These are phyloP conservation scores for Brachymystax lenok DNA, from an alignment of 2,797 vertebrate genomes.

Conservation along the genomic window DNA sequence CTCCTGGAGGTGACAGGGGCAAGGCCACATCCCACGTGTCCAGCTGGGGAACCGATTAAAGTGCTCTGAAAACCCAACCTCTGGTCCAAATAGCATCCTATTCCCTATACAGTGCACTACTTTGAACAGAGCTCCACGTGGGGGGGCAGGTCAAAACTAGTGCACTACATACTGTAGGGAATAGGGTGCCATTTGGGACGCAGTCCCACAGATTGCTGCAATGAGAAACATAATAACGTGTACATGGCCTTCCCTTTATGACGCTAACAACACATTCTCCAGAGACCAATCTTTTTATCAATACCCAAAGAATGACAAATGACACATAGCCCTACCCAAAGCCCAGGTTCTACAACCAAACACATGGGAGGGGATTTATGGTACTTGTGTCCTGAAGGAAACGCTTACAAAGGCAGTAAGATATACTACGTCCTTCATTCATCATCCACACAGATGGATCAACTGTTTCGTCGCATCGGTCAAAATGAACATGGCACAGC, in stretches of 20 bases:
- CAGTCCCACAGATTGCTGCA: constrained; percentile 56
- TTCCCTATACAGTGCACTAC: not conserved
- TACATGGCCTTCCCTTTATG: constrained; percentile 81
- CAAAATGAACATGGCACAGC: constrained; percentile 39
- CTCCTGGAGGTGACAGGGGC: constrained; percentile 66
- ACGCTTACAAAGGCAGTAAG: constrained; percentile 68
- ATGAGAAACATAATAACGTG: constrained; percentile 76
- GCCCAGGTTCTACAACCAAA: constrained; percentile 59
- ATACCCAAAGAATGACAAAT: constrained; percentile 62
- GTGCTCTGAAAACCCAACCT: constrained; percentile 67
- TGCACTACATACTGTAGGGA: not conserved
- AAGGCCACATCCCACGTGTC: constrained; percentile 76
- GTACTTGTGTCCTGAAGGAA: constrained; percentile 58
- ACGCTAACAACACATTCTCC: constrained; percentile 76
- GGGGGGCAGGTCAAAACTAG: too few species aligned
- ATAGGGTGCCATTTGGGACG: not conserved
- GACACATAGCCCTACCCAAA: constrained; percentile 60
- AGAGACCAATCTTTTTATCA: constrained; percentile 78
- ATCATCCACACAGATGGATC: constrained; percentile 45
- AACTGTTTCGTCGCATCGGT: constrained; percentile 48
- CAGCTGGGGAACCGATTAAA: constrained; percentile 77
- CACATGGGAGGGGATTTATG: constrained; percentile 68
- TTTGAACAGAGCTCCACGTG: not conserved
- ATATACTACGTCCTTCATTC: constrained; percentile 56
- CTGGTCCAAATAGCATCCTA: not conserved